Evolutionary conservation across 2,888 invertebrate species (phyloP).

Genomic region (Mimachlamys varia): DNA sequence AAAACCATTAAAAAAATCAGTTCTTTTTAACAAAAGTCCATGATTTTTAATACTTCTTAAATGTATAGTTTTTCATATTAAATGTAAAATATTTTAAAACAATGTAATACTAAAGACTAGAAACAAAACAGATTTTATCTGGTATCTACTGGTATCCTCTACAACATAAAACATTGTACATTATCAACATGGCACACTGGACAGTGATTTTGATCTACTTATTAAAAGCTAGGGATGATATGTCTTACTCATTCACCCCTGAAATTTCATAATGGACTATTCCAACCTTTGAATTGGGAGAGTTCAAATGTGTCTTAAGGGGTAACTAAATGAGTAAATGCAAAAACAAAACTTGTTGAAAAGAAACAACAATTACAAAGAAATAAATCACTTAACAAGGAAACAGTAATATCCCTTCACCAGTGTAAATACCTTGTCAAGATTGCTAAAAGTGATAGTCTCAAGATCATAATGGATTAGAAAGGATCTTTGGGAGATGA

Average conservation of each 20-base stretch:
- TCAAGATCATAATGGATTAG: no score
- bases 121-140: not conserved
- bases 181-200: not conserved
- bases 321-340: no score
- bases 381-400: not conserved
- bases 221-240: not conserved
- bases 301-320: no score
- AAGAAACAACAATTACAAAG: not conserved
- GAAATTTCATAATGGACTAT: no score
- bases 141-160: not conserved
- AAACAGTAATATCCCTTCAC: not conserved
- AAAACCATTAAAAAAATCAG: not conserved
- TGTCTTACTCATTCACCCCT: no score
- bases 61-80: no score
- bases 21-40: not conserved
- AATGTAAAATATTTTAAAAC: no score
- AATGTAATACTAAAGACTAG: not conserved
- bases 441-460: not conserved
- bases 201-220: not conserved
- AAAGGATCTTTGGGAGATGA: no score
- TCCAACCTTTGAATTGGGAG: no score
- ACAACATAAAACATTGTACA: not conserved
- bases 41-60: not conserved
- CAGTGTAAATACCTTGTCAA: not conserved
- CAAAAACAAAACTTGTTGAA: not conserved